Evolutionary conservation across 2,113 vertebrate species (phyloP), one percentile per base, ranked within the genome.

Genomic region (Oplegnathus fasciatus): DNA sequence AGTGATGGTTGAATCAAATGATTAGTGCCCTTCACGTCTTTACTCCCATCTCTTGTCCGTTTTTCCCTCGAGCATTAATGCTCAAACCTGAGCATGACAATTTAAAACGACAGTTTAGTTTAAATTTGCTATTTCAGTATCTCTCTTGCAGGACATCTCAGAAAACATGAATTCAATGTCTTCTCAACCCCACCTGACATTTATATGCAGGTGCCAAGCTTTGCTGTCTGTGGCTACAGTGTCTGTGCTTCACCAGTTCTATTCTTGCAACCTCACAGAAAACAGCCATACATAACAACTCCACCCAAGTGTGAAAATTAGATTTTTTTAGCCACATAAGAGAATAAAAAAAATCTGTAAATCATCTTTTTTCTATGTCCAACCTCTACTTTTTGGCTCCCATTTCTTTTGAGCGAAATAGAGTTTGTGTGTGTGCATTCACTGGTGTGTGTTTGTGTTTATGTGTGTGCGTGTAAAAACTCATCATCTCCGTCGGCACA

Each of bases 401-500:
- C 4, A 46, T 68, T 74, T 75, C 5, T 26, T 69, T 54, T 20
- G 28, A 50, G 55, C 2, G 1, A 58, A 70, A 34, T 17, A 67
- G 4, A 48, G 20, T 74, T 9, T 14, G 44, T 61, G 76, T 40
- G 17, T 32, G 30, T 62, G 44, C 22, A 34, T 74, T 54, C 46
- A 24, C 48, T 34, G n/a, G 9, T 78, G 46, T 78, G 78, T 80
- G 34, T 69, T 65, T 85, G 73, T 37, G n/a, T 18, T 48, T 37
- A n/a, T 70, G 14, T 80, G 40, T 15, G 26, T 73, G 58, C 40
- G 10, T 32, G 52, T 64, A 70, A 65, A 79, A 79, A 75, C 85
- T 89, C 75, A 88, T 91, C 89, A 84, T 88, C 87, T 88, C 70
- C 80, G 81, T 88, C 40, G 74, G 89, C 42, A 0, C 75, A 67